Evolutionary conservation across 1,140 invertebrate genomes (phyloP).

Genomic region (Anastrepha obliqua): DNA sequence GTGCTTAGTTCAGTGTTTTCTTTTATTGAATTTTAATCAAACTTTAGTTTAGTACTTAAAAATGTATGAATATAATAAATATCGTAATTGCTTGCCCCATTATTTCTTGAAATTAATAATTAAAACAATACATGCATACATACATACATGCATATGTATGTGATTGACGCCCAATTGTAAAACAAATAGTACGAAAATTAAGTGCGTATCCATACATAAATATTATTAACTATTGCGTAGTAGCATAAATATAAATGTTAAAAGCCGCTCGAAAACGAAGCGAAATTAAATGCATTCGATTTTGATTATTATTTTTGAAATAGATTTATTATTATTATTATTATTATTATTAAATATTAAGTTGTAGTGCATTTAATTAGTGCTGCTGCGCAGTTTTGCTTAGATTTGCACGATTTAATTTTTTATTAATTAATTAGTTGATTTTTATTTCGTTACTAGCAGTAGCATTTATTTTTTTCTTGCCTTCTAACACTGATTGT

Average conservation of each 20-base stretch:
- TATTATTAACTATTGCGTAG: background rate
- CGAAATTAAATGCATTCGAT: no score
- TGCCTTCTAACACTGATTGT: no score
- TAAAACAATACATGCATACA: background rate
- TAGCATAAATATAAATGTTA: background rate
- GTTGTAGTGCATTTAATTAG: no score
- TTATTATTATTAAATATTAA: no score
- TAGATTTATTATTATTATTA: no score
- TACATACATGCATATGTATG: background rate
- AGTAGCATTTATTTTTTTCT: no score
- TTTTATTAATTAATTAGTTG: no score
- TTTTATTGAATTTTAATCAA: background rate
- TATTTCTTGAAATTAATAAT: slow-evolving; percentile 19
- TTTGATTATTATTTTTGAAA: no score
- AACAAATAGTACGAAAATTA: background rate
- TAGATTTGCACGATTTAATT: no score
- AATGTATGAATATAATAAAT: background rate
- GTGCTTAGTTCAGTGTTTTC: slow-evolving; percentile 8
- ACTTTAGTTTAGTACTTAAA: background rate
- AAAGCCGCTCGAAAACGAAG: background rate
- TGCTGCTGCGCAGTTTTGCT: no score
- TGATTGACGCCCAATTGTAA: background rate
- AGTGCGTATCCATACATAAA: background rate
- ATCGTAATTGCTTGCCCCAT: slow-evolving; percentile 38
- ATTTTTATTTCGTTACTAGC: no score